These are phyloP conservation scores for Dasypolia templi DNA, from an alignment of 2,888 invertebrate genomes.

Conservation along the genomic window DNA sequence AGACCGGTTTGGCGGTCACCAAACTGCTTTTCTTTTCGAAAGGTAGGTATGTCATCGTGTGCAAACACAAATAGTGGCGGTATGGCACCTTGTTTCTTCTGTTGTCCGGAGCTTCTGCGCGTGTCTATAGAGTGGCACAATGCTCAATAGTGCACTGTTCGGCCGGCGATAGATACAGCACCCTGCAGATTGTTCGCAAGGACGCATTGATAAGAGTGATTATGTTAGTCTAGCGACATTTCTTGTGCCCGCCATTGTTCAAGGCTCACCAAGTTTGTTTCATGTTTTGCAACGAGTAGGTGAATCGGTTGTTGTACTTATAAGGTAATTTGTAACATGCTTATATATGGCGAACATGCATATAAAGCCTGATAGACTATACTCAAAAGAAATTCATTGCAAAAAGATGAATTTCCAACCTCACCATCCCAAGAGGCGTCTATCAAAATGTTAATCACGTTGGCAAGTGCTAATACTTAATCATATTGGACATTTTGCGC, in stretches of 20 bases:
- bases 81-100: background rate
- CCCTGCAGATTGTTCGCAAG: constrained; percentile 5
- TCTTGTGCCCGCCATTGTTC: background rate
- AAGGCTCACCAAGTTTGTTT: background rate
- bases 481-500: constrained; percentile 7
- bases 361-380: background rate
- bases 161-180: constrained; percentile 16
- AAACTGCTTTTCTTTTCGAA: background rate
- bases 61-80: background rate
- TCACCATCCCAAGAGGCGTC: background rate
- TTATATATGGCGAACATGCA: background rate
- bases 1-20: background rate
- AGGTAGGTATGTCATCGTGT: background rate
- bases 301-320: background rate
- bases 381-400: background rate
- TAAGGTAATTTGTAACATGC: background rate
- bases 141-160: constrained; percentile 16
- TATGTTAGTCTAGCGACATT: constrained; percentile 7
- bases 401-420: background rate
- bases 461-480: no score
- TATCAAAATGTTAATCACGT: constrained; percentile 6
- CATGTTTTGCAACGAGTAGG: background rate
- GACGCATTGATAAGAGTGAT: background rate
- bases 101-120: constrained; percentile 3
- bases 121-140: constrained; percentile 6